Conservation (phyloP, 2,888 invertebrate genomes). For the Nymphalis urticae region DNA sequence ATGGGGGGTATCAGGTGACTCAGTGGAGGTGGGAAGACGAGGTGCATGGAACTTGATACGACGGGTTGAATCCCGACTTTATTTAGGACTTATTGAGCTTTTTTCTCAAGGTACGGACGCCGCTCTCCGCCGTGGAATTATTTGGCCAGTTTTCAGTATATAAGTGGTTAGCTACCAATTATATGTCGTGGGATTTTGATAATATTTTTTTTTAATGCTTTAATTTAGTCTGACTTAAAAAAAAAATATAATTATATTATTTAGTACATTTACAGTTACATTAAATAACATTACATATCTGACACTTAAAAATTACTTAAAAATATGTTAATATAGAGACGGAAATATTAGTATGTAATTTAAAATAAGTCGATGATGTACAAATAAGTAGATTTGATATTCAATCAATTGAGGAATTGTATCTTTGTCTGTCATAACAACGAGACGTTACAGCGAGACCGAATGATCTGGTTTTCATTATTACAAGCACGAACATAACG, state of each 20-base stretch:
- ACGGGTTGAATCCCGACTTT: constrained; percentile 19
- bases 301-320: too few relatives aligned
- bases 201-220: not conserved
- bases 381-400: too few relatives aligned
- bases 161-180: constrained; percentile 24
- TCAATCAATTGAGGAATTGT: too few relatives aligned
- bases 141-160: constrained; percentile 41
- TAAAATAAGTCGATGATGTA: too few relatives aligned
- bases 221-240: not conserved
- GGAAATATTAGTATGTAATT: too few relatives aligned
- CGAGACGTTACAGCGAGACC: not conserved
- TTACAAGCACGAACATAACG: not conserved
- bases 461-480: not conserved
- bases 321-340: too few relatives aligned
- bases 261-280: too few relatives aligned
- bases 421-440: too few relatives aligned
- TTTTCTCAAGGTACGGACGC: constrained; percentile 40
- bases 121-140: constrained; percentile 41
- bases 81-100: constrained; percentile 33
- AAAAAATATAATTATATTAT: too few relatives aligned
- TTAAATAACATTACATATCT: too few relatives aligned
- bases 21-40: constrained; percentile 36
- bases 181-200: constrained; percentile 4
- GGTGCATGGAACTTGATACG: constrained; percentile 34
- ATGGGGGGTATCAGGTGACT: constrained; percentile 46